Percentiles rank a stretch among this genome's conserved stretches.
These are phyloP conservation scores for Spongilla lacustris DNA, from an alignment of 37 sponge, comb jelly and placozoan genomes.

Conservation along the genomic window DNA sequence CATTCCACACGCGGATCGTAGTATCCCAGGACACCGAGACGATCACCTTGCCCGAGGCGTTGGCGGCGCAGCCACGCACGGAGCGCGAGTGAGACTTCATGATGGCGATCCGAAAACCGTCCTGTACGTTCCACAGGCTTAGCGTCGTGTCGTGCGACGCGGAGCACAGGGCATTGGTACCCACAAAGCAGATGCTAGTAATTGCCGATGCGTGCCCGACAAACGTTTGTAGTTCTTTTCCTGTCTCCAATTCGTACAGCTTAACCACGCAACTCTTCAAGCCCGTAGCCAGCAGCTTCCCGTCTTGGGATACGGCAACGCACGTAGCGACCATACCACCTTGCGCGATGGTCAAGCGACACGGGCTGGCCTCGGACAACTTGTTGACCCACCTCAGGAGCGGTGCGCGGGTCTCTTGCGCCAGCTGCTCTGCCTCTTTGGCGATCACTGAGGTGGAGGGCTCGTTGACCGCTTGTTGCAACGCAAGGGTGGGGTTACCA, in stretches of 20 bases:
- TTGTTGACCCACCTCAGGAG: slow-evolving; percentile 80
- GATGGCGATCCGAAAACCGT: slow-evolving; percentile 70
- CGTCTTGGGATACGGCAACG: slow-evolving; percentile 76
- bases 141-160: slow-evolving; percentile 83
- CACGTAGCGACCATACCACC: slow-evolving; percentile 51
- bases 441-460: slow-evolving; percentile 54
- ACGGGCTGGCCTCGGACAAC: slow-evolving; percentile 43
- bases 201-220: slow-evolving; percentile 86
- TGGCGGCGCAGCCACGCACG: slow-evolving; percentile 66
- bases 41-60: slow-evolving; percentile 60
- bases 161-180: slow-evolving; percentile 65
- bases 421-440: slow-evolving; percentile 28
- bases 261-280: slow-evolving; percentile 76
- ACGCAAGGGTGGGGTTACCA: slow-evolving; percentile 67
- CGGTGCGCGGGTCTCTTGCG: slow-evolving; percentile 37
- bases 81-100: slow-evolving; percentile 75
- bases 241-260: slow-evolving; percentile 70
- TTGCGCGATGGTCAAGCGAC: slow-evolving; percentile 70
- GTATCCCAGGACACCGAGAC: slow-evolving; percentile 88
- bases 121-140: slow-evolving; percentile 88
- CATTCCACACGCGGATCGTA: slow-evolving; percentile 74
- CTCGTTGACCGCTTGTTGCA: slow-evolving; percentile 93
- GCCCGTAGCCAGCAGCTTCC: slow-evolving; percentile 74
- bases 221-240: slow-evolving; percentile 75
- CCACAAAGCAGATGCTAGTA: slow-evolving; percentile 78